Conservation (phyloP, 2,888 invertebrate species). For the Trachelus tabidus region DNA sequence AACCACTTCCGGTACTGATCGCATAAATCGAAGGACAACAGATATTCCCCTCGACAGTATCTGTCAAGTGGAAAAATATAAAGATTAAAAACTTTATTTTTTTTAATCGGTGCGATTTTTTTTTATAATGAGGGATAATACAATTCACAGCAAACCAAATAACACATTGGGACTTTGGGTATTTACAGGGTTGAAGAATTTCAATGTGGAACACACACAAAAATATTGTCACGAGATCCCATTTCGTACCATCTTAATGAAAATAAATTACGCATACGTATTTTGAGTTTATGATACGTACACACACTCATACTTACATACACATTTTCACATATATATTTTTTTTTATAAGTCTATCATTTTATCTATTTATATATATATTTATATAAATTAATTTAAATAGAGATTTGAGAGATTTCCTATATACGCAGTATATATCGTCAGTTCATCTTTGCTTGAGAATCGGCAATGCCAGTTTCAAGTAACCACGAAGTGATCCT, state of each 20-base stretch:
- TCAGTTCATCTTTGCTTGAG: conserved; percentile 5
- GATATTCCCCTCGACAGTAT: background rate
- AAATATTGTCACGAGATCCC: conserved; percentile 22
- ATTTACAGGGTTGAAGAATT: conserved; percentile 19
- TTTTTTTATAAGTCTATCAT: conserved; percentile 4
- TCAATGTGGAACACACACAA: conserved; percentile 12
- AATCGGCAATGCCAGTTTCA: background rate
- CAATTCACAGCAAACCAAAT: background rate
- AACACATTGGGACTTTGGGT: conserved; percentile 3
- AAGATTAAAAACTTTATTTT: background rate
- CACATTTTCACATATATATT: conserved; percentile 10
- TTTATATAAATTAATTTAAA: conserved; percentile 33
- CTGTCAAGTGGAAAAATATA: background rate
- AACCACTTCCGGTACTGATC: background rate
- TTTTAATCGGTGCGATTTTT: conserved; percentile 7
- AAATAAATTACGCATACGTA: conserved; percentile 29
- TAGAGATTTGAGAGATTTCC: conserved; percentile 9
- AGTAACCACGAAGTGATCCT: conserved; percentile 3
- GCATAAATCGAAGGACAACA: background rate
- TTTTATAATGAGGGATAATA: conserved; percentile 11
- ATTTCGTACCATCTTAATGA: conserved; percentile 3
- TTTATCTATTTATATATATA: conserved; percentile 16
- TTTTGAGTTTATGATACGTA: conserved; percentile 12
- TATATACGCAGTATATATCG: conserved; percentile 1
- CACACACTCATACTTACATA: conserved; percentile 13